These are phyloP conservation scores for Tinamus guttatus DNA, from an alignment of 2,113 vertebrate genomes.

Conservation along the genomic window DNA sequence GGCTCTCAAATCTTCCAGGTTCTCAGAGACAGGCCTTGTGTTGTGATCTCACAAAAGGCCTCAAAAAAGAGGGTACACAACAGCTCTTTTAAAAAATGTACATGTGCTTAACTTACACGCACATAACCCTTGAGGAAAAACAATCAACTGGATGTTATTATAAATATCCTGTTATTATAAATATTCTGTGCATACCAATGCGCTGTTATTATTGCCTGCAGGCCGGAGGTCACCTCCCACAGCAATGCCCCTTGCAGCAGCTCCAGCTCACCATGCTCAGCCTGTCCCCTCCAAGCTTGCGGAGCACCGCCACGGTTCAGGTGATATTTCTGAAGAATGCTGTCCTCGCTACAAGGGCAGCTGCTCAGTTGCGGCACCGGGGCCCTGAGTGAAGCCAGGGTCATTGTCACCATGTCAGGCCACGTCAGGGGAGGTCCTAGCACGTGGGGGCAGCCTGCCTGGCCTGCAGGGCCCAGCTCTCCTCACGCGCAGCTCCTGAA, in stretches of 20 bases:
- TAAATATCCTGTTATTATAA: not conserved
- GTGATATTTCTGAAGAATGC: not conserved
- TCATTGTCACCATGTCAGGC: not conserved
- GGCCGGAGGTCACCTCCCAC: not conserved
- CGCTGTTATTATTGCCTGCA: not conserved
- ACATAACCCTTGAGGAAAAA: not conserved
- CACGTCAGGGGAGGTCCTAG: rapidly evolving
- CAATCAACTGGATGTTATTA: not conserved
- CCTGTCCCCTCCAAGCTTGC: rapidly evolving
- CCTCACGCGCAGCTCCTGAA: not conserved
- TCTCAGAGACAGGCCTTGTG: not conserved
- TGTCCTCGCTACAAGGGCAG: not conserved
- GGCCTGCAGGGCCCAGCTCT: rapidly evolving
- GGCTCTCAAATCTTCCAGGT: not conserved
- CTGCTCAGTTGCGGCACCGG: not conserved
- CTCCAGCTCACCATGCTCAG: not conserved
- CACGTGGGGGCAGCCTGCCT: rapidly evolving
- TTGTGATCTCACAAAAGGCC: not conserved
- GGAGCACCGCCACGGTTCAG: not conserved
- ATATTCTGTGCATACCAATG: not conserved
- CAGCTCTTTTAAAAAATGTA: not conserved
- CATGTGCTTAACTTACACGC: not conserved
- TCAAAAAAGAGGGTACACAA: not conserved
- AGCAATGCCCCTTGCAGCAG: not conserved
- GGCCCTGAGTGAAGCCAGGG: not conserved